Percentiles rank a stretch among this genome's conserved stretches.
Conservation (phyloP, 1,140 invertebrate species). For the Cherax quadricarinatus region DNA sequence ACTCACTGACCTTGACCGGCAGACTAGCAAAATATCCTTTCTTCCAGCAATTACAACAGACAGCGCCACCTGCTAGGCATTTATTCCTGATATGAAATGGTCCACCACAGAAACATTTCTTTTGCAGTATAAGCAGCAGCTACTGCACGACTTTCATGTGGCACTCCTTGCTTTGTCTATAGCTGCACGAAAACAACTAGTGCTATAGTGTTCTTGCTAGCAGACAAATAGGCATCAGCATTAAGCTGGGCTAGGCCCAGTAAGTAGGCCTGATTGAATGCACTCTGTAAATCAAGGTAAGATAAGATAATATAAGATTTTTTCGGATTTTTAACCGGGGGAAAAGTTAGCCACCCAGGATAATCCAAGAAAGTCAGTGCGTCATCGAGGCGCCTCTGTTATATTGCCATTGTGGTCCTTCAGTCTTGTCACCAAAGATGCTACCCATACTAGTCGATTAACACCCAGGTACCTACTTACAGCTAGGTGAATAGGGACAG, state of each 20-base stretch:
- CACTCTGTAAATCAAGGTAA: conserved; percentile 14
- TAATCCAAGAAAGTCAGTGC: no score
- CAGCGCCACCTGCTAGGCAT: conserved; percentile 11
- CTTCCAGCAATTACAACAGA: conserved; percentile 3
- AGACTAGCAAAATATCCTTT: conserved; percentile 44
- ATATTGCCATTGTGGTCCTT: no score
- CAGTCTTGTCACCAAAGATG: no score
- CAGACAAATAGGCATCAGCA: not conserved
- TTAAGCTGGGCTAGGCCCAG: conserved; percentile 32
- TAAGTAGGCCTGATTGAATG: conserved; percentile 33
- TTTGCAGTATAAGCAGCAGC: conserved; percentile 12
- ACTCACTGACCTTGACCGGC: not conserved
- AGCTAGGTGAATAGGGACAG: no score
- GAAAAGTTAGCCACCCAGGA: no score
- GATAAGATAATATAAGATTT: no score
- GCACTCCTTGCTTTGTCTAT: not conserved
- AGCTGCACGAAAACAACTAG: not conserved
- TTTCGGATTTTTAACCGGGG: no score
- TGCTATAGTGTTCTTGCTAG: not conserved
- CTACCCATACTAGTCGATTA: no score
- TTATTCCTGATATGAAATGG: not conserved
- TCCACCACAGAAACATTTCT: conserved; percentile 11
- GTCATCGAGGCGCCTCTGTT: no score
- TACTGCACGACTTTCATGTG: not conserved
- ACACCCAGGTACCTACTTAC: no score